These are phyloP conservation scores for Eumeta japonica DNA, from an alignment of 1,140 invertebrate species.

Conservation along the genomic window DNA sequence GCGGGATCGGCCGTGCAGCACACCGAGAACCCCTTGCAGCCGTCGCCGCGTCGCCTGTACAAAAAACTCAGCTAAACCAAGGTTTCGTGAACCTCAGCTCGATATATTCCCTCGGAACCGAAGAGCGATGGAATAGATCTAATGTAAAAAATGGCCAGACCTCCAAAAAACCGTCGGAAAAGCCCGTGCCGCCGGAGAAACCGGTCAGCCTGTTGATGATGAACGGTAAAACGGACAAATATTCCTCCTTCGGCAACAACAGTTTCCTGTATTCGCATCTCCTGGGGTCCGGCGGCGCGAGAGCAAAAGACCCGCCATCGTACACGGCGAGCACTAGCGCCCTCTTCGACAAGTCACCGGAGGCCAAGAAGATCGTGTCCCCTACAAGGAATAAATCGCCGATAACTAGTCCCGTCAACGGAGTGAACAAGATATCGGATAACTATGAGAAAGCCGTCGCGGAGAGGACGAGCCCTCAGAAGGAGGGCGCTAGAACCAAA, in stretches of 20 bases:
- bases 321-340: slow-evolving; percentile 38
- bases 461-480: slow-evolving; percentile 38
- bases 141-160: slow-evolving; percentile 31
- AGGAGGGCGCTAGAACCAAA: slow-evolving; percentile 36
- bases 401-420: slow-evolving; percentile 42
- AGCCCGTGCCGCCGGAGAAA: slow-evolving; percentile 45
- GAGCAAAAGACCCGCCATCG: slow-evolving; percentile 40
- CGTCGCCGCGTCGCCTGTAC: slow-evolving; percentile 9
- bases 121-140: slow-evolving; percentile 25
- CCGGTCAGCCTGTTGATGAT: slow-evolving; percentile 50
- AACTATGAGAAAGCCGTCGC: slow-evolving; percentile 50
- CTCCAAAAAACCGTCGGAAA: slow-evolving; percentile 36
- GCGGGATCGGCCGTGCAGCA: slow-evolving; percentile 10
- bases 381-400: slow-evolving; percentile 32
- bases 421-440: slow-evolving; percentile 53
- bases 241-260: slow-evolving; percentile 36
- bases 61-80: too few relatives aligned
- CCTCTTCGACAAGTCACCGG: slow-evolving; percentile 23
- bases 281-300: slow-evolving; percentile 31
- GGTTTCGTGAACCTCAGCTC: slow-evolving; percentile 52
- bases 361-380: slow-evolving; percentile 23
- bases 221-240: slow-evolving; percentile 44
- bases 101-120: slow-evolving; percentile 43
- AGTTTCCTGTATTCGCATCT: slow-evolving; percentile 54
- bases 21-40: slow-evolving; percentile 7